Conservation (phyloP, 2,113 vertebrate species). For the Varanus salvator region DNA sequence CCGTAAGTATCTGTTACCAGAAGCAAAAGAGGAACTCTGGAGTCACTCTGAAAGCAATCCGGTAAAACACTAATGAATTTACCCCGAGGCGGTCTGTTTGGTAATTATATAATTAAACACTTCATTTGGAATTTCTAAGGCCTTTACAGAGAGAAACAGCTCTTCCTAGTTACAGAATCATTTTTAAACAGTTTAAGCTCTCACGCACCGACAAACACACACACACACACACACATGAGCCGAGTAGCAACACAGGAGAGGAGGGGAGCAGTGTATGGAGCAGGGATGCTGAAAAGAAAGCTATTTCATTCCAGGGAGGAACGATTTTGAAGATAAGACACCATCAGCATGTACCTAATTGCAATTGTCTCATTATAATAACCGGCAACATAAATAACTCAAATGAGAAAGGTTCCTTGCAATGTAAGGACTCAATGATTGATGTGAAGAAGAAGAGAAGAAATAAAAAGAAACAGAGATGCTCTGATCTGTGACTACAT, state of each 20-base stretch:
- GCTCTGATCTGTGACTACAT: conserved; percentile 42
- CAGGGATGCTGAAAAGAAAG: not conserved
- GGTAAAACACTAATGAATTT: conserved; percentile 74
- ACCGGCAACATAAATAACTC: conserved; percentile 56
- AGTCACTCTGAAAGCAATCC: conserved; percentile 31
- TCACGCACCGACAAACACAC: not conserved
- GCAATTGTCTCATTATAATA: conserved; percentile 59
- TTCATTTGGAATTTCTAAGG: conserved; percentile 71
- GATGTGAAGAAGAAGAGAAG: conserved; percentile 20
- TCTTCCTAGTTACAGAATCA: conserved; percentile 43
- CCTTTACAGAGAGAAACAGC: conserved; percentile 48
- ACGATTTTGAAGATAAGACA: conserved; percentile 64
- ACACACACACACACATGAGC: not conserved
- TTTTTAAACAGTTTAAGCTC: conserved; percentile 48
- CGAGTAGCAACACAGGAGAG: not conserved
- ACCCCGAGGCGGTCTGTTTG: conserved; percentile 75
- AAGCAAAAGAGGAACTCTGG: not conserved
- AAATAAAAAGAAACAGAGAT: not conserved
- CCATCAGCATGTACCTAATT: conserved; percentile 45
- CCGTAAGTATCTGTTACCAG: conserved; percentile 67
- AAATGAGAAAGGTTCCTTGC: conserved; percentile 44
- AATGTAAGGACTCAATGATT: conserved; percentile 46
- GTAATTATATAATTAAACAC: conserved; percentile 81
- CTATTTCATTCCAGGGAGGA: conserved; percentile 43
- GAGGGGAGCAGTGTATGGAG: not conserved